Base-by-base conservation (phyloP, 2,797 vertebrate species). In the Oreonectes daqikongensis region DNA sequence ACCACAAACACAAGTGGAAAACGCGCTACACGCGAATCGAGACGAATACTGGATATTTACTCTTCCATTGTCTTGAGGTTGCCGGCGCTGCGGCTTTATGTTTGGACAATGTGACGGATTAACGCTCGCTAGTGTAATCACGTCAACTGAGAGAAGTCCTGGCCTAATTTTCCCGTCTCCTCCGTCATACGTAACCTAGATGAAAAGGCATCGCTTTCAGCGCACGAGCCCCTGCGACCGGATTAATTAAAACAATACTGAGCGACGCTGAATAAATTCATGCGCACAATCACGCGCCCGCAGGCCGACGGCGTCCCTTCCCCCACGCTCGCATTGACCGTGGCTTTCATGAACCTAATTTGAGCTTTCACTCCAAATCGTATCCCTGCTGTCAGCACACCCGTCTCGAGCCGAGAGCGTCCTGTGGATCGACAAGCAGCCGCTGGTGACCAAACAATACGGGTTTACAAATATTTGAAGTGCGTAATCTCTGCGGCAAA, bases 201-300 rank as follows among this genome's bases (percentile, higher is more conserved):
- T 80, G 81, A 80, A 69, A 81, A 79, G 46, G 65, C 66, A 63
- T 74, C 69, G 18, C 71, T 79, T 79, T 65, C 77, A 70, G 64
- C 42, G 74, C 71, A 72, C 55, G 57, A 50, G 63, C 57, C 76
- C 71, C 81, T 53, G 71, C 69, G 69, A 53, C 65, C 73, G 76
- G 79, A 84, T 83, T 84, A 80, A 83, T 86, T 86, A 81, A 83
- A 81, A 83, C 82, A 85, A 83, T 75, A 81, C 74, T 66, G 79
- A 69, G 59, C 66, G 26, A 65, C 15, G 53, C 48, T 46, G 73
- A 79, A 79, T 81, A 73, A 71, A 82, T 84, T 75, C 61, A 76
- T 52, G 44, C 60, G 18, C 10, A 73, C 67, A 82, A 82, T 72
- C 55, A 72, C 32, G 44, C 52, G 18, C 5, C 22, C 30, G 20